A percentile compares a stretch with the other conserved stretches of the same genome.
These are phyloP conservation scores for Brachynemurus nebulosus DNA, from an alignment of 2,888 invertebrate genomes.

Conservation along the genomic window DNA sequence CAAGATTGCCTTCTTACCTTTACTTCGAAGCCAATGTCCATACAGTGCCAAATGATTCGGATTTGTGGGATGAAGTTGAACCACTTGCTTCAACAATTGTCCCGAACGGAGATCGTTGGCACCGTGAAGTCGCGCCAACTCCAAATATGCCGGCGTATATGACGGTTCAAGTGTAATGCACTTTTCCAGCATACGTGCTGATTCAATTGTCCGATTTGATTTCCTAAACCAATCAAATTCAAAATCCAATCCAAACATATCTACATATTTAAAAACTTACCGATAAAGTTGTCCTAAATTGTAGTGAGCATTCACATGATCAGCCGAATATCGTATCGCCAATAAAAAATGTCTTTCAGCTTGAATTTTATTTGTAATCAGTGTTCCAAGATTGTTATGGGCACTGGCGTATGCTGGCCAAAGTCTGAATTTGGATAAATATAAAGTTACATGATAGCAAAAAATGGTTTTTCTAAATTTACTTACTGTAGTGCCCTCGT, in stretches of 20 bases:
- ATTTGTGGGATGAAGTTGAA: slow-evolving; percentile 50
- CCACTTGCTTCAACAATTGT: slow-evolving; percentile 42
- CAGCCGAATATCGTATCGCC: slow-evolving; percentile 55
- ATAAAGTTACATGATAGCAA: no score
- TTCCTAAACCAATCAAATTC: no score
- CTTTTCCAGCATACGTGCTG: slow-evolving; percentile 50
- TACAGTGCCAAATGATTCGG: slow-evolving; percentile 57
- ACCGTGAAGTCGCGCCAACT: slow-evolving; percentile 43
- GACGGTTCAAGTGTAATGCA: slow-evolving; percentile 52
- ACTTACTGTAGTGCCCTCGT: slow-evolving; percentile 63
- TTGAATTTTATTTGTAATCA: slow-evolving; percentile 49
- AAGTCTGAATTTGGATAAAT: slow-evolving; percentile 46
- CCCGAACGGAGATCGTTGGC: slow-evolving; percentile 41
- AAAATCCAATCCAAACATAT: no score
- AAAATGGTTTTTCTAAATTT: slow-evolving; percentile 3
- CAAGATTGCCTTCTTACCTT: slow-evolving; percentile 33
- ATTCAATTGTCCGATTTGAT: slow-evolving; percentile 48
- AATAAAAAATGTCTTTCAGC: slow-evolving; percentile 67
- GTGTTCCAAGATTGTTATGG: slow-evolving; percentile 74
- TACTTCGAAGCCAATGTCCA: slow-evolving; percentile 54
- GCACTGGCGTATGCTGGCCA: slow-evolving; percentile 79
- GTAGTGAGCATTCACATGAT: slow-evolving; percentile 72
- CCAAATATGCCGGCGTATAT: slow-evolving; percentile 55
- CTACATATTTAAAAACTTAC: slow-evolving; percentile 40
- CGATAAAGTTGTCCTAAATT: slow-evolving; percentile 72